Base-by-base conservation (phyloP, 2,113 vertebrate species). In the Nibea coibor region DNA sequence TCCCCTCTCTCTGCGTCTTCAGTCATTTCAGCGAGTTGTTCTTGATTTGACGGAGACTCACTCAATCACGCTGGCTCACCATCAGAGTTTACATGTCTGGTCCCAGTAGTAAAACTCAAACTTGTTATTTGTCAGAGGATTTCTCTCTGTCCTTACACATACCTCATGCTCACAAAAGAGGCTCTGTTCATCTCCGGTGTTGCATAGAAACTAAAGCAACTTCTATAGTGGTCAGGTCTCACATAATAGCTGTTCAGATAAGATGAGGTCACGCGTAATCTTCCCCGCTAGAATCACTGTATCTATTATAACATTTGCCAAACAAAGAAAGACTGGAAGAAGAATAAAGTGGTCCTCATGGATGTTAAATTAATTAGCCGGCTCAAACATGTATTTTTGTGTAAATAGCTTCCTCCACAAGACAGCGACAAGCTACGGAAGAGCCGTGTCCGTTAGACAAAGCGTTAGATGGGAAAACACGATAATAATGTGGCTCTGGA, bases 181-280 rank as follows among this genome's bases (percentile, higher is more conserved):
- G 5, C 61, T 61, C 65, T 31, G 28, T 78, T 77, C 53, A 54
- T 68, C 59, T 16, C 16, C 3, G 24, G 3, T 70, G 73, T 74
- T 59, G 71, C 79, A 56, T 3, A 66, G 70, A 84, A 39, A 81
- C 35, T 26, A 20, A 76, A 72, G 56, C 61, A 70, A 64, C 72
- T 64, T 68, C 65, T 66, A 47, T 54, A 51, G 35, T n/a, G 62
- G 56, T 74, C 71, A 73, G 16, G 4, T 72, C 39, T 80, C 10
- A 4, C 53, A 64, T 72, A 72, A 51, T 75, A 26, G 20, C 50
- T 62, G 59, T 77, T 65, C 78, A 87, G 81, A 88, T 88, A 84
- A 79, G 78, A 85, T 16, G 47, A 70, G 75, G 73, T 47, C 65
- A 35, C 17, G 69, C 69, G 78, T 83, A 64, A 82, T 87, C 78